Conservation (phyloP, 2,888 invertebrate species). For the Drosophila nr. perissopoda region DNA sequence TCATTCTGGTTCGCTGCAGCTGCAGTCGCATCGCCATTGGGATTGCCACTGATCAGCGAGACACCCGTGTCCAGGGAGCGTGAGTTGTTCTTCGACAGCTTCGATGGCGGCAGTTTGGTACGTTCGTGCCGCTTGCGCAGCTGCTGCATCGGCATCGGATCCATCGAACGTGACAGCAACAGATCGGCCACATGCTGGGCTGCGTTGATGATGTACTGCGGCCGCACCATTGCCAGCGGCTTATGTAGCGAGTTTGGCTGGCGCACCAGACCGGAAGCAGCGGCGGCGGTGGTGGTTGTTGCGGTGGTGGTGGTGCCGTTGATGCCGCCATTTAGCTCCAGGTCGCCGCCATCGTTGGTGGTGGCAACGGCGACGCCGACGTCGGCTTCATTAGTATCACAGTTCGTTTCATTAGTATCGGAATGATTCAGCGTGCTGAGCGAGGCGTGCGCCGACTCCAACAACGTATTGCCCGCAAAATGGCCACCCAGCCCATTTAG, state of each 20-base stretch:
- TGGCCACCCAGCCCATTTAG: slow-evolving; percentile 85
- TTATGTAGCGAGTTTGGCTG: slow-evolving; percentile 79
- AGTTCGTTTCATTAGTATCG: slow-evolving; percentile 84
- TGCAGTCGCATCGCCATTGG: slow-evolving; percentile 61
- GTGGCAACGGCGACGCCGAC: slow-evolving; percentile 3
- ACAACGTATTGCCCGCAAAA: slow-evolving; percentile 66
- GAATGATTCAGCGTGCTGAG: slow-evolving; percentile 85
- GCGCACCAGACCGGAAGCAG: slow-evolving; percentile 59
- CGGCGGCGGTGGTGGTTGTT: slow-evolving; percentile 6
- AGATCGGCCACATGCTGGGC: slow-evolving; percentile 58
- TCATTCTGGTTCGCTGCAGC: slow-evolving; percentile 27
- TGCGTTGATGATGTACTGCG: slow-evolving; percentile 86
- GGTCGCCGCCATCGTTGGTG: slow-evolving; percentile 62
- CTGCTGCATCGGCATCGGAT: slow-evolving; percentile 86
- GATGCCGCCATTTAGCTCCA: slow-evolving; percentile 50
- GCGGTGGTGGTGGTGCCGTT: slow-evolving; percentile 8
- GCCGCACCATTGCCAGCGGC: slow-evolving; percentile 84
- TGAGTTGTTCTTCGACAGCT: slow-evolving; percentile 83
- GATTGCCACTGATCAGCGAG: slow-evolving; percentile 75
- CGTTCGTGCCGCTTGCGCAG: slow-evolving; percentile 76
- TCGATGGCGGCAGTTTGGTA: slow-evolving; percentile 78
- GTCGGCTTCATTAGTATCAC: slow-evolving; percentile 80
- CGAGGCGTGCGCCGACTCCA: slow-evolving; percentile 79
- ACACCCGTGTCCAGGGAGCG: slow-evolving; percentile 83
- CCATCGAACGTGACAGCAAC: slow-evolving; percentile 87